Conservation (phyloP, 2,113 vertebrate species). For the Agelaius phoeniceus region DNA sequence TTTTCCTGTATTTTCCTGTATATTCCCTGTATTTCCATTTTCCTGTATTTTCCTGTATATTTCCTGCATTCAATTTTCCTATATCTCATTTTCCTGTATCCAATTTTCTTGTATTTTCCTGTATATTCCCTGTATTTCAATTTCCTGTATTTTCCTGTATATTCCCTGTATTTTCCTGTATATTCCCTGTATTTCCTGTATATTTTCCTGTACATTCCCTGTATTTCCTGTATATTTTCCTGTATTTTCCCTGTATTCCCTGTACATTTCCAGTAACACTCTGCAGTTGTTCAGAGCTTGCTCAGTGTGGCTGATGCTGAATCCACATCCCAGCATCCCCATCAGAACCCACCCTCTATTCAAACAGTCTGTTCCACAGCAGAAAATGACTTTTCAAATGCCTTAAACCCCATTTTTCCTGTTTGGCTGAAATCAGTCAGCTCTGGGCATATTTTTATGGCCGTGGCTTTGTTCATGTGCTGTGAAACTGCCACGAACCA, state of each 20-base stretch:
- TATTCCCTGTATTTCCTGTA: neutral
- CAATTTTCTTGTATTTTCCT: neutral
- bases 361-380: neutral
- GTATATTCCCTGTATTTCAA: neutral
- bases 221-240: too few relatives aligned
- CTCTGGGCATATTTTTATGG: fast-evolving
- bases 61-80: too few relatives aligned
- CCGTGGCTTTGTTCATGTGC: neutral
- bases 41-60: neutral
- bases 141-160: neutral
- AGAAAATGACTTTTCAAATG: neutral
- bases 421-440: neutral
- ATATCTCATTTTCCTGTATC: too few relatives aligned
- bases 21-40: neutral
- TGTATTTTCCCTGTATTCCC: too few relatives aligned
- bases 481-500: neutral
- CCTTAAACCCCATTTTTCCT: neutral
- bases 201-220: too few relatives aligned
- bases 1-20: too few relatives aligned
- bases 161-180: neutral
- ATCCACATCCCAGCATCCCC: fast-evolving
- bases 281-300: neutral
- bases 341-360: neutral
- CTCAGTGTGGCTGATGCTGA: neutral
- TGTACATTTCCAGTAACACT: too few relatives aligned